These are phyloP conservation scores for Frieseomelitta varia DNA, from an alignment of 1,140 invertebrate genomes.

Conservation along the genomic window DNA sequence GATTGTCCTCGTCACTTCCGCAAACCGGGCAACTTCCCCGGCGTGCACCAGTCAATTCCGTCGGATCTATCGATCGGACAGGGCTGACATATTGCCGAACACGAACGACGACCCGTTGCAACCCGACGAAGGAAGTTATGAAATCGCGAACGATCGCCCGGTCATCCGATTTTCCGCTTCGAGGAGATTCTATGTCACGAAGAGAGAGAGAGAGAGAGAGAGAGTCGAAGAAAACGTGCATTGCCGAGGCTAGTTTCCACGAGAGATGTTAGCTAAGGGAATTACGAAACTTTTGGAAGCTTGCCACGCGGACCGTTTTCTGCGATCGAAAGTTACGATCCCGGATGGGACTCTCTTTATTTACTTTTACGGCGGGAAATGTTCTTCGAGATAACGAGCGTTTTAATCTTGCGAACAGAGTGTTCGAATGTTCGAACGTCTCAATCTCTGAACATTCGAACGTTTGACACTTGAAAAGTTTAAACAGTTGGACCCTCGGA, in stretches of 20 bases:
- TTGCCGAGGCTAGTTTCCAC: not conserved
- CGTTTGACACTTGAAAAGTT: not conserved
- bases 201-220: no score
- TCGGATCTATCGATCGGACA: not conserved
- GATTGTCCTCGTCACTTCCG: slow-evolving; percentile 1
- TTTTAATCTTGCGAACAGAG: no score
- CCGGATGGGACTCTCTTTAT: not conserved
- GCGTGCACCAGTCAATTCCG: slow-evolving; percentile 16
- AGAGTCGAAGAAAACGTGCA: not conserved
- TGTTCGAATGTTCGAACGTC: not conserved
- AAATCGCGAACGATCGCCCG: slow-evolving; percentile 6
- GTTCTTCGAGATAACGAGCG: not conserved
- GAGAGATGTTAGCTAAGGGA: not conserved
- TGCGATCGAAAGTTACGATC: no score
- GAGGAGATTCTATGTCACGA: not conserved
- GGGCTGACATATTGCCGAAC: slow-evolving; percentile 37
- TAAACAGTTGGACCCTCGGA: no score
- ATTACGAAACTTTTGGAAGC: not conserved
- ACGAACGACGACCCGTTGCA: not conserved
- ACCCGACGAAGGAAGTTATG: slow-evolving; percentile 27
- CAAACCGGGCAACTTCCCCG: slow-evolving; percentile 10
- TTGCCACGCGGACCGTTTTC: not conserved
- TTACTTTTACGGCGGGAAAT: not conserved
- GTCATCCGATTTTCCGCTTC: slow-evolving; percentile 24
- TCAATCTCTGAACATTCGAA: no score